Percentiles rank a stretch among this genome's conserved stretches.
Conservation (phyloP, 2,797 vertebrate genomes). For the Nyctibius grandis region DNA sequence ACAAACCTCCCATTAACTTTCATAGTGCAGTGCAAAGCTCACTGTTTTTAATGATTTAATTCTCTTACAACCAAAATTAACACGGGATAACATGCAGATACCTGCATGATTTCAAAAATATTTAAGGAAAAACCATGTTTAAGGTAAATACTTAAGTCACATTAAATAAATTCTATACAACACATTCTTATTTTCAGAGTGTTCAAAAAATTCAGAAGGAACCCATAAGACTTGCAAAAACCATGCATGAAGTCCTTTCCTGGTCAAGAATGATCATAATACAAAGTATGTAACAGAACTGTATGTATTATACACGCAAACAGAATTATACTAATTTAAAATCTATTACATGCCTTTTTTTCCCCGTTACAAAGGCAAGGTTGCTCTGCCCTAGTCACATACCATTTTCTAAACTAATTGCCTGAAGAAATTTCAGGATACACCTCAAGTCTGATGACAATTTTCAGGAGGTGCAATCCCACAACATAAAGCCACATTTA, state of each 20-base stretch:
- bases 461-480: neutral
- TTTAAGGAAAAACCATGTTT: neutral
- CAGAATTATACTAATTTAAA: neutral
- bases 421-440: neutral
- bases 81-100: neutral
- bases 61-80: neutral
- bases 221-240: neutral
- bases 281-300: too few species aligned
- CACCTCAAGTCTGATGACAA: neutral
- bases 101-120: neutral
- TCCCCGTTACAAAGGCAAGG: neutral
- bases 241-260: neutral
- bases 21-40: neutral
- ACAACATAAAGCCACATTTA: neutral
- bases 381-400: neutral
- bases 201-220: neutral
- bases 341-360: neutral
- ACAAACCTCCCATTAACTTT: neutral
- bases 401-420: neutral
- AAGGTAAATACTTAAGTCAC: neutral
- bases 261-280: neutral
- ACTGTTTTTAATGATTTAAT: neutral
- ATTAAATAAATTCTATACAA: neutral
- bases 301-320: neutral
- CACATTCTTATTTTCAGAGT: neutral